phyloP scores from a whole-genome alignment of 1,140 invertebrate genomes.

The Polypedilum vanderplanki region DNA sequence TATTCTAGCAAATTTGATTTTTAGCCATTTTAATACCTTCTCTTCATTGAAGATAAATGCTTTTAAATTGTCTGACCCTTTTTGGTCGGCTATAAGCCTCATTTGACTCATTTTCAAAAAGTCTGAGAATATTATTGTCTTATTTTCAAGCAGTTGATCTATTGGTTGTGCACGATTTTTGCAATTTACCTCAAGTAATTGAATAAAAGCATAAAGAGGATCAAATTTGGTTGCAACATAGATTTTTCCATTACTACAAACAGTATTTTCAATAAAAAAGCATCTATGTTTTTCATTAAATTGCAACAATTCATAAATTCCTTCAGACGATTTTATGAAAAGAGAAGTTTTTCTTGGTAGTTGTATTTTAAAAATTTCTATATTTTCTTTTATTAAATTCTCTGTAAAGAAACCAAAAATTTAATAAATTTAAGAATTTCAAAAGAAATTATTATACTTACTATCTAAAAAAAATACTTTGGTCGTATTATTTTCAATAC shows the following conservation, averaged over 20 bases:
- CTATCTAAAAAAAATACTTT: conserved; percentile 6
- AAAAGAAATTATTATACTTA: not conserved
- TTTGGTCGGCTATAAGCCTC: conserved; percentile 28
- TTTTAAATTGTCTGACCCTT: conserved; percentile 58
- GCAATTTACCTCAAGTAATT: conserved; percentile 52
- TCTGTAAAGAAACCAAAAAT: not conserved
- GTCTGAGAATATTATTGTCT: conserved; percentile 35
- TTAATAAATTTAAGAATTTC: not conserved
- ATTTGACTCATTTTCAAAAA: conserved; percentile 34
- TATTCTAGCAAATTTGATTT: conserved; percentile 58
- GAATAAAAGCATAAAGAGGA: conserved; percentile 60
- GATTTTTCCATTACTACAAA: conserved; percentile 67
- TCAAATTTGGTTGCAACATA: conserved; percentile 64
- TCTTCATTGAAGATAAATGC: conserved; percentile 73
- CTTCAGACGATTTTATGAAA: not conserved
- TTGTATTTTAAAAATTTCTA: not conserved
- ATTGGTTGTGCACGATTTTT: conserved; percentile 55
- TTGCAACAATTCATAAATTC: conserved; percentile 51
- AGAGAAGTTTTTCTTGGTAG: not conserved
- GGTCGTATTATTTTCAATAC: not conserved
- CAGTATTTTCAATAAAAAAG: conserved; percentile 62
- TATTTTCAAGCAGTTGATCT: conserved; percentile 56
- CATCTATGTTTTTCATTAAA: conserved; percentile 59
- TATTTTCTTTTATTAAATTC: not conserved
- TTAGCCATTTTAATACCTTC: conserved; percentile 64